These are phyloP conservation scores for Pseudopipra pipra DNA, from an alignment of 2,113 vertebrate genomes.

Conservation along the genomic window DNA sequence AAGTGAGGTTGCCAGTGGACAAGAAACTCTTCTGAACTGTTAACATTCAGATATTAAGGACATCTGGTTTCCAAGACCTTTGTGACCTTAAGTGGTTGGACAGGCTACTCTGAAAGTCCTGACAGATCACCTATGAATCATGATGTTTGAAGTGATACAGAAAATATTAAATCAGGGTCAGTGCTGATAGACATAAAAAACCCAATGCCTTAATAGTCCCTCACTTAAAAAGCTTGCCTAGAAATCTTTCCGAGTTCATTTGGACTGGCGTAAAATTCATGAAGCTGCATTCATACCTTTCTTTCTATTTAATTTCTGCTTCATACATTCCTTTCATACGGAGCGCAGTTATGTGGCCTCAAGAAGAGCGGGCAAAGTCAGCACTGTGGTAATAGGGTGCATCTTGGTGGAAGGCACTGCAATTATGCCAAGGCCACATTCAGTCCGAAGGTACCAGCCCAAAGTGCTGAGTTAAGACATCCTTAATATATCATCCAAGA, in stretches of 20 bases:
- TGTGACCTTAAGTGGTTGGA: not conserved
- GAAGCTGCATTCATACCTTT: not conserved
- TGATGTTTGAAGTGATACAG: not conserved
- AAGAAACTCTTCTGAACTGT: not conserved
- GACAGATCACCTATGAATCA: not conserved
- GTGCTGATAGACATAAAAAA: not conserved
- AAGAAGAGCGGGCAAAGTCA: not conserved
- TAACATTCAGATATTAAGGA: not conserved
- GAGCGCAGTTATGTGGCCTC: not conserved
- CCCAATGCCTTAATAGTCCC: not conserved
- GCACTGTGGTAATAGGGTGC: not conserved
- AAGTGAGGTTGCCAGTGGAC: not conserved
- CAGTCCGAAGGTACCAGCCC: not conserved
- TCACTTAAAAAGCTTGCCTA: not conserved
- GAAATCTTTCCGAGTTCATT: slow-evolving; percentile 7
- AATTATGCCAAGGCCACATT: not conserved
- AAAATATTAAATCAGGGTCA: not conserved
- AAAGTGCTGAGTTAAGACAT: not conserved
- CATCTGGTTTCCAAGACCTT: not conserved
- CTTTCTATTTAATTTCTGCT: not conserved
- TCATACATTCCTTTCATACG: not conserved
- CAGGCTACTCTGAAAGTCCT: not conserved
- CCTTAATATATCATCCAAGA: not conserved
- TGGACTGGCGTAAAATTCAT: not conserved
- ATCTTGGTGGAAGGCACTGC: not conserved